Conservation (phyloP, 2,888 invertebrate species). For the Periphyllus acericola region DNA sequence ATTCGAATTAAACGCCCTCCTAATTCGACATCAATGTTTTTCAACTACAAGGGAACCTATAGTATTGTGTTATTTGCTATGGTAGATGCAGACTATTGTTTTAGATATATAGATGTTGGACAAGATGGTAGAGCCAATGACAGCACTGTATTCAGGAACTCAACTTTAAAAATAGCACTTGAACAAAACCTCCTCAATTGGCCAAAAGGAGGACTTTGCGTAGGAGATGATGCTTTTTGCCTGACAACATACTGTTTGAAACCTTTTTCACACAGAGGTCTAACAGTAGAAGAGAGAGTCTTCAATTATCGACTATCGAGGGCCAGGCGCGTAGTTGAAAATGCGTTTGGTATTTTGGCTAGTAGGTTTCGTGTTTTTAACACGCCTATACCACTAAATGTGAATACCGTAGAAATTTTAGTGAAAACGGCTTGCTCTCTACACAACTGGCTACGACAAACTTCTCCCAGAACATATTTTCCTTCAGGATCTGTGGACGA, state of each 20-base stretch:
- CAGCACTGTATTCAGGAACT: neutral
- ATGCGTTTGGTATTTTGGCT: slow-evolving; percentile 61
- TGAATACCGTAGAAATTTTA: slow-evolving; percentile 36
- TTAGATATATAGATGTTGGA: slow-evolving; percentile 33
- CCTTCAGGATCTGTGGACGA: slow-evolving; percentile 35
- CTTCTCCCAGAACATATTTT: slow-evolving; percentile 47
- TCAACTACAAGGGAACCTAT: slow-evolving; percentile 22
- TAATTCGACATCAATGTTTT: slow-evolving; percentile 19
- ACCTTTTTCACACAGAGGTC: slow-evolving; percentile 57
- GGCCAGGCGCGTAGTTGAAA: slow-evolving; percentile 56
- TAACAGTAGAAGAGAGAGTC: slow-evolving; percentile 62
- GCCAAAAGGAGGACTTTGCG: slow-evolving; percentile 14
- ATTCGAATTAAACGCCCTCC: slow-evolving; percentile 21
- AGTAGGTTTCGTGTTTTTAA: slow-evolving; percentile 62
- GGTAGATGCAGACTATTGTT: slow-evolving; percentile 35
- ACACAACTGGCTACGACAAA: slow-evolving; percentile 60
- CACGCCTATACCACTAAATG: slow-evolving; percentile 59
- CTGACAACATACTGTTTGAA: slow-evolving; percentile 63
- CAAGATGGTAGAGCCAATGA: slow-evolving; percentile 23
- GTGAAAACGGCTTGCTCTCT: slow-evolving; percentile 44
- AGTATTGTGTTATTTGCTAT: slow-evolving; percentile 27
- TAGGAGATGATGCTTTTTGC: slow-evolving; percentile 65
- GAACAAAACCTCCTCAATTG: slow-evolving; percentile 19
- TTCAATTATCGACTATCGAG: slow-evolving; percentile 64
- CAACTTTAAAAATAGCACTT: slow-evolving; percentile 22